Conservation (phyloP, 2,888 invertebrate species). For the Trissolcus brochymenae region DNA sequence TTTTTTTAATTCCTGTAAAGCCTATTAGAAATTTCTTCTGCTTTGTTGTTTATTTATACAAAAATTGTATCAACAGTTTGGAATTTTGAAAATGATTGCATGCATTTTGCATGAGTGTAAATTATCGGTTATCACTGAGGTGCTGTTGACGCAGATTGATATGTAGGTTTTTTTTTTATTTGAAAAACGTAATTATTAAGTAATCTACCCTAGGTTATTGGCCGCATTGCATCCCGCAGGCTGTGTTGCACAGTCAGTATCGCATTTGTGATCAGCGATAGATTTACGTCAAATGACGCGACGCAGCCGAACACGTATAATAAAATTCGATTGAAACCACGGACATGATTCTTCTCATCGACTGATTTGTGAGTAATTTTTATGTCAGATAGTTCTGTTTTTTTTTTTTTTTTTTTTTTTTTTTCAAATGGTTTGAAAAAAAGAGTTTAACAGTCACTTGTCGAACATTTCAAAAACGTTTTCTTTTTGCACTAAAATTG, state of each 20-base stretch:
- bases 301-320: constrained; percentile 3
- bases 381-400: neutral
- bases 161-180: neutral
- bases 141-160: too few species aligned
- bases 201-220: constrained; percentile 13
- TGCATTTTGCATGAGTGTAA: too few species aligned
- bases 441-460: too few species aligned
- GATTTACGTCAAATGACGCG: constrained; percentile 32
- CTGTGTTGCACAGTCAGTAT: constrained; percentile 20
- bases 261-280: constrained; percentile 22
- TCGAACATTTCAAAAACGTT: too few species aligned
- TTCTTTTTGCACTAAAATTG: too few species aligned
- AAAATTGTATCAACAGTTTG: too few species aligned
- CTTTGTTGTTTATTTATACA: too few species aligned
- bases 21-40: too few species aligned
- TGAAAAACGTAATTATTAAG: neutral
- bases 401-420: neutral
- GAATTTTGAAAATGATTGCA: too few species aligned
- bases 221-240: constrained; percentile 1
- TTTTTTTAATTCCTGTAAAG: too few species aligned
- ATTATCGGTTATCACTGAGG: too few species aligned
- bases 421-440: neutral
- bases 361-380: constrained; percentile 4
- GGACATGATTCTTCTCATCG: constrained; percentile 2
- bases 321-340: constrained; percentile 5